Percentiles rank a stretch among this genome's conserved stretches.
Conservation (phyloP, 2,113 vertebrate species). For the Sebastes schlegelii region DNA sequence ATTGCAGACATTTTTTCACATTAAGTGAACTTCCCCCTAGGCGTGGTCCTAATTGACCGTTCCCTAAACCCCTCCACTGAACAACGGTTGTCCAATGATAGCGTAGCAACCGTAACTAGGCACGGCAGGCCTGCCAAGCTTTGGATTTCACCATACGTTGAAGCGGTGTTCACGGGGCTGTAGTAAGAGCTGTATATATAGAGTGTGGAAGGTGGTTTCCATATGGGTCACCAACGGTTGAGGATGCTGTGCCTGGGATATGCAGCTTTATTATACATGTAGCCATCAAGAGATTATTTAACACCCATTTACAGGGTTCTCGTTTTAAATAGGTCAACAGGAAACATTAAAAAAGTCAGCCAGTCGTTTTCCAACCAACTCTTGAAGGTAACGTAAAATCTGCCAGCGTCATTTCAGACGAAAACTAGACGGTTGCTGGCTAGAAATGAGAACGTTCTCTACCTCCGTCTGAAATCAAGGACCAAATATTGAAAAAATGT, state of each 20-base stretch:
- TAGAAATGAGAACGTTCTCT: neutral
- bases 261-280: neutral
- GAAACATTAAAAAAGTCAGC: neutral
- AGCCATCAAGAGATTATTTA: neutral
- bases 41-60: neutral
- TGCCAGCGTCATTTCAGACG: neutral
- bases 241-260: neutral
- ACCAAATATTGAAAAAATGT: neutral
- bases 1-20: neutral
- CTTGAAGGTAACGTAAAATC: neutral
- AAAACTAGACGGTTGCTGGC: neutral
- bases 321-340: neutral
- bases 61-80: constrained; percentile 26
- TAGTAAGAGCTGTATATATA: too few species aligned
- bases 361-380: neutral
- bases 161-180: too few species aligned
- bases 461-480: too few species aligned
- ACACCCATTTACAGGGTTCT: neutral
- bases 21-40: neutral
- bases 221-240: neutral
- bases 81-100: neutral
- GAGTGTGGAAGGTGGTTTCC: neutral
- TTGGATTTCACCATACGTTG: neutral
- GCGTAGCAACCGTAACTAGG: neutral
- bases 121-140: neutral